phyloP scores from a whole-genome alignment of 2,888 invertebrate species.

The Neoaliturus tenellus region DNA sequence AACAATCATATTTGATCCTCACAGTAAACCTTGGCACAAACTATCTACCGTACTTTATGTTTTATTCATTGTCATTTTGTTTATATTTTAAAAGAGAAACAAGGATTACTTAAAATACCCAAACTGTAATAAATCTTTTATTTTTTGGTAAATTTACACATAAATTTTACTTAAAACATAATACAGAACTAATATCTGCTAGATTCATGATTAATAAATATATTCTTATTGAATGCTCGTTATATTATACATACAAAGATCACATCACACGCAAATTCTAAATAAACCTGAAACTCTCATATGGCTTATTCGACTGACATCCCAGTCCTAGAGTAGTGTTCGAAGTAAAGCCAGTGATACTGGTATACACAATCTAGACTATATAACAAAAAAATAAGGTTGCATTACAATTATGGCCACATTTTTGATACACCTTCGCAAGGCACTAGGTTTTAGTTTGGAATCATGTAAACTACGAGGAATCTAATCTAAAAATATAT shows the following conservation, averaged over 20 bases:
- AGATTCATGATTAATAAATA: constrained; percentile 52
- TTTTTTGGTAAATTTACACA: constrained; percentile 49
- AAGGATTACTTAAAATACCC: not conserved
- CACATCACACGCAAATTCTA: constrained; percentile 51
- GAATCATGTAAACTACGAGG: constrained; percentile 46
- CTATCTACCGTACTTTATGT: too few relatives aligned
- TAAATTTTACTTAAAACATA: constrained; percentile 52
- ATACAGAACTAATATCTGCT: constrained; percentile 52
- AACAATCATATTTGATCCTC: too few relatives aligned
- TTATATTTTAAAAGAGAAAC: too few relatives aligned
- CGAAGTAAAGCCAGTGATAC: constrained; percentile 33
- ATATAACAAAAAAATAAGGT: constrained; percentile 52
- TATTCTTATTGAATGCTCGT: constrained; percentile 49
- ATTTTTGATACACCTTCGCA: constrained; percentile 53
- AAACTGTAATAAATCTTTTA: constrained; percentile 45
- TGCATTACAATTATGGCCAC: constrained; percentile 56
- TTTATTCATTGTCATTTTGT: too few relatives aligned
- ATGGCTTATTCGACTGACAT: too few relatives aligned
- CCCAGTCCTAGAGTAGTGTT: constrained; percentile 34
- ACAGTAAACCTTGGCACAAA: too few relatives aligned
- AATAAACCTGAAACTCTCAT: constrained; percentile 46
- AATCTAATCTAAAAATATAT: constrained; percentile 43
- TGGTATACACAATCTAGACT: constrained; percentile 43
- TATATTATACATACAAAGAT: constrained; percentile 43
- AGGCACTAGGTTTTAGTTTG: constrained; percentile 56